These are phyloP conservation scores for Equus quagga DNA, from an alignment of 2,113 vertebrate genomes.

Conservation along the genomic window DNA sequence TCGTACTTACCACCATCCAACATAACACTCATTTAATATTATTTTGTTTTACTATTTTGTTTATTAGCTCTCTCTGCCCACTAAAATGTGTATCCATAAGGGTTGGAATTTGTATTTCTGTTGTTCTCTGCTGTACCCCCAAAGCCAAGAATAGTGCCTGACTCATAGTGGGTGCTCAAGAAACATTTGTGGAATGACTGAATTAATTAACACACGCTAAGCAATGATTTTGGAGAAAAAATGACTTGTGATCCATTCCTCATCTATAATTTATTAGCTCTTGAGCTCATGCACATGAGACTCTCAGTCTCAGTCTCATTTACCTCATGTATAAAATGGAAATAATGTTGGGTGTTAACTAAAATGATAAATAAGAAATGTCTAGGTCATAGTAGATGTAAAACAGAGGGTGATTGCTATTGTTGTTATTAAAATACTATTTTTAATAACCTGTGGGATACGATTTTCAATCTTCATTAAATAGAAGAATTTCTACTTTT, in stretches of 20 bases:
- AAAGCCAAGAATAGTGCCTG: not conserved
- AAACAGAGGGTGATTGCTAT: not conserved
- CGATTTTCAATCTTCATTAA: not conserved
- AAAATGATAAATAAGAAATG: not conserved
- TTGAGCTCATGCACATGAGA: not conserved
- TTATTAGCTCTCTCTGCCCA: not conserved
- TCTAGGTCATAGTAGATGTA: not conserved
- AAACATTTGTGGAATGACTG: not conserved
- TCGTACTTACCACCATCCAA: not conserved
- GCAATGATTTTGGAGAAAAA: not conserved
- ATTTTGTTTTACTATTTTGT: not conserved
- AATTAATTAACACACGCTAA: not conserved
- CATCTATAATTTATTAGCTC: not conserved
- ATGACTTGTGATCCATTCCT: not conserved
- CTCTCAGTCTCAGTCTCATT: not conserved
- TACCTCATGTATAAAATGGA: not conserved
- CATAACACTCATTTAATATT: not conserved
- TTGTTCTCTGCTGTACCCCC: not conserved
- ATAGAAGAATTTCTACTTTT: not conserved
- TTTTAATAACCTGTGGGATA: not conserved
- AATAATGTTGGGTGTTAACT: not conserved
- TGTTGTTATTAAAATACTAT: slow-evolving; percentile 22
- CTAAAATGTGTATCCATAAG: not conserved
- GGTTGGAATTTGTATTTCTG: not conserved
- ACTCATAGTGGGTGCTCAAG: not conserved